phyloP scores from a whole-genome alignment of 1,140 invertebrate genomes.

The Galendromus occidentalis region DNA sequence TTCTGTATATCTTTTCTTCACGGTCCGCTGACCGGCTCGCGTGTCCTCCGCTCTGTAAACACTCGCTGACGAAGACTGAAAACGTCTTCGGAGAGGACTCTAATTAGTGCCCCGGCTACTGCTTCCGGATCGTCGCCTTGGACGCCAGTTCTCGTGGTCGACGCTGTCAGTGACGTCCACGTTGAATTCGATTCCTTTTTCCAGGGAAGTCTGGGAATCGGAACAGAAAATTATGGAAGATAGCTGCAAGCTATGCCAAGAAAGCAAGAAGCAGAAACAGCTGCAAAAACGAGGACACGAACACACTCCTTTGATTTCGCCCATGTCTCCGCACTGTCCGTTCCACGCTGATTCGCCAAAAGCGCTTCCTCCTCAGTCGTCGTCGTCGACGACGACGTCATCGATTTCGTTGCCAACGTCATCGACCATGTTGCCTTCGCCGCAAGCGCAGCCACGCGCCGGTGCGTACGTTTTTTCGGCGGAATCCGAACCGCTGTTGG shows the following conservation, averaged over 20 bases:
- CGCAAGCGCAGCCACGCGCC: not conserved
- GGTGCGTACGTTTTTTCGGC: not conserved
- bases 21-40: no score
- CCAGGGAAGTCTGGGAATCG: constrained; percentile 2
- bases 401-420: not conserved
- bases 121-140: no score
- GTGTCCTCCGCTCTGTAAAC: no score
- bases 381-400: not conserved
- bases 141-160: no score
- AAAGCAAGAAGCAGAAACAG: not conserved
- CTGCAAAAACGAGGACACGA: not conserved
- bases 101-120: no score
- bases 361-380: not conserved
- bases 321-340: no score
- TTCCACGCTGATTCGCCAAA: no score
- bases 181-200: not conserved
- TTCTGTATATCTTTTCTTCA: no score
- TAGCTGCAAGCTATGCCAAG: constrained; percentile 1
- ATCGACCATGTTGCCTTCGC: not conserved
- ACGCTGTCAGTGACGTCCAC: no score
- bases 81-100: no score
- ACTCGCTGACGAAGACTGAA: no score
- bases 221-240: constrained; percentile 1
- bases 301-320: not conserved
- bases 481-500: no score